These are phyloP conservation scores for Zosterops japonicus DNA, from an alignment of 2,113 vertebrate genomes.

Conservation along the genomic window DNA sequence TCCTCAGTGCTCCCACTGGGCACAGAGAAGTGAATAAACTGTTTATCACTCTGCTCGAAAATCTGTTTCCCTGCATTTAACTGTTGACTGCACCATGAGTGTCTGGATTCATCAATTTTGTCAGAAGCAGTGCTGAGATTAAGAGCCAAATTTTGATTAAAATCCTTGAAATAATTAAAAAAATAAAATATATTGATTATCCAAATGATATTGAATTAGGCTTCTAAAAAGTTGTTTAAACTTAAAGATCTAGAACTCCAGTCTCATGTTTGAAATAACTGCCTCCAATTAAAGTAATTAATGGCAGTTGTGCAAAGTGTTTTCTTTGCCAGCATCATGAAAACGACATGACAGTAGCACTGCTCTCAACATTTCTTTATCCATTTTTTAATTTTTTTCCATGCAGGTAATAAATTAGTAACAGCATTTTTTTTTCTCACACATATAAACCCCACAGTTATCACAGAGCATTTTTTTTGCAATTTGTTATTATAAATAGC, in stretches of 20 bases:
- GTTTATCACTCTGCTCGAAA: background rate
- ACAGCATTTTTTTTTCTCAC: background rate
- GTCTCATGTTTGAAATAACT: background rate
- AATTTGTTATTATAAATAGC: background rate
- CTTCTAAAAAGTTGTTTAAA: background rate
- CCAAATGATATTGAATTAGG: background rate
- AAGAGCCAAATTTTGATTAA: background rate
- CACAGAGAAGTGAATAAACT: background rate
- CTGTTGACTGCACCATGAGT: background rate
- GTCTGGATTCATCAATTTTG: background rate
- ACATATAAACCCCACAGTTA: background rate
- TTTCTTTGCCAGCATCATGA: background rate
- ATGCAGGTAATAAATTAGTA: background rate
- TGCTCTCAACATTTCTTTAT: background rate
- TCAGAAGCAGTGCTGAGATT: background rate
- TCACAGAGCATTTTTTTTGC: background rate
- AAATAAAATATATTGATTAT: background rate
- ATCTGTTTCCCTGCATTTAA: background rate
- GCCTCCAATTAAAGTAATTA: background rate
- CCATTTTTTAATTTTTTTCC: background rate
- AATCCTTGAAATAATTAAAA: background rate
- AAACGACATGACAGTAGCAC: background rate
- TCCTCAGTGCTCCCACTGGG: background rate
- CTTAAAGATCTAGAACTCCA: background rate
- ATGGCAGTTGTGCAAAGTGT: background rate